Evolutionary conservation across 2,113 vertebrate species (phyloP), one percentile per base, ranked within the genome.

Genomic region (Pterocles orientalis): DNA sequence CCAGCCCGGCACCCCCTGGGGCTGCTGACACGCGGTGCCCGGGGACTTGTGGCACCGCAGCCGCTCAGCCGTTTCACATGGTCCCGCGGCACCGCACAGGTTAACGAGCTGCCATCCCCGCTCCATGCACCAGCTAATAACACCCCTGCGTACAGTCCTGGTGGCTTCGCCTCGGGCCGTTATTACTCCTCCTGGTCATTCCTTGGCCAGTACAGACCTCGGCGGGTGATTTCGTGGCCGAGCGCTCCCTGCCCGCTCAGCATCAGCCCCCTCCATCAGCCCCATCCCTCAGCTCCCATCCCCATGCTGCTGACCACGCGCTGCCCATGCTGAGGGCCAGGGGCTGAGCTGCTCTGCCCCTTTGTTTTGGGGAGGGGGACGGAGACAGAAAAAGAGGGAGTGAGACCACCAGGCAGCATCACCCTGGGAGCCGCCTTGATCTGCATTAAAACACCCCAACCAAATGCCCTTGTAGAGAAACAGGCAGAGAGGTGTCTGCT

Each of bases 131-230:
- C 51, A 9, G 87, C 48, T 96, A 84, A 95, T 53, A 62, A 62
- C 79, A 80, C 75, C 87, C 81, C 48, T 15, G 12, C 18, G 21
- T n/a, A 48, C 58, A 33, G 88, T 31, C 94, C 95, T 61, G 4
- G 45, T 92, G 90, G 95, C 94, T 92, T 86, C 50, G 90, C 95
- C 96, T 92, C 76, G 21, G 95, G 96, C 90, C 64, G 4, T 95
- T 64, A 13, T 75, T 82, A 56, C 68, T 93, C 92, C 73, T 94
- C 71, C 95, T 83, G 95, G 94, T 94, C 90, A 93, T 84, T 68
- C 91, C 90, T 82, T 3, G 86, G 88, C 92, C 94, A 61, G 68
- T 6, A 26, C 60, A 33, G 85, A 47, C 68, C 79, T 53, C 1
- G 6, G 29, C 14, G 85, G 50, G 75, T 66, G n/a, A 54, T 62